Conservation (phyloP, 1,140 invertebrate genomes). For the Atta cephalotes region DNA sequence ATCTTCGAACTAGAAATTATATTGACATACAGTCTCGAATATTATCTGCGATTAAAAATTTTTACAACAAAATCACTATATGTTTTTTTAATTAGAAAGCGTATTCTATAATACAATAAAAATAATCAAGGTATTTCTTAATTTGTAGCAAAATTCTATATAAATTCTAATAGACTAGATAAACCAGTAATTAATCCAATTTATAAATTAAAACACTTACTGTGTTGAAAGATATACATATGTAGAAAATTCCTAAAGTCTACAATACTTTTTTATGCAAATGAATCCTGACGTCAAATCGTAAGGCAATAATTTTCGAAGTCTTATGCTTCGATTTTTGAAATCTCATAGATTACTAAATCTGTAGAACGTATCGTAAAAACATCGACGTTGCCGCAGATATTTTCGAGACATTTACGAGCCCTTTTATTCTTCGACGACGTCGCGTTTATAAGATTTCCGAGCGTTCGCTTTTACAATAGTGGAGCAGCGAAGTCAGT, state of each 20-base stretch:
- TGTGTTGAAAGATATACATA: not conserved
- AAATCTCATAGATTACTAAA: no score
- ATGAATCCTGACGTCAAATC: not conserved
- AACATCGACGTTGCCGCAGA: constrained; percentile 22
- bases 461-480: constrained; percentile 11
- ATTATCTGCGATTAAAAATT: constrained; percentile 35
- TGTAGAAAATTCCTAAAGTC: not conserved
- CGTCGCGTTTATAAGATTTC: constrained; percentile 1
- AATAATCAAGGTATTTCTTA: not conserved
- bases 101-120: not conserved
- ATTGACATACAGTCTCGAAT: constrained; percentile 28
- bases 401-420: constrained; percentile 51
- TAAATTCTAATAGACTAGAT: not conserved
- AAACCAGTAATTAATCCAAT: not conserved
- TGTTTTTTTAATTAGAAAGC: not conserved
- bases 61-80: not conserved
- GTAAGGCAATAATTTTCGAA: constrained; percentile 20
- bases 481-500: constrained; percentile 29
- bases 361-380: not conserved
- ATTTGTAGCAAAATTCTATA: not conserved
- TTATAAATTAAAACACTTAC: not conserved
- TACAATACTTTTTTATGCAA: not conserved
- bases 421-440: constrained; percentile 22
- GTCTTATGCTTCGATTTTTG: not conserved
- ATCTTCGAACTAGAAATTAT: constrained; percentile 16